These are phyloP conservation scores for Casuarius casuarius DNA, from an alignment of 2,113 vertebrate genomes.

Conservation along the genomic window DNA sequence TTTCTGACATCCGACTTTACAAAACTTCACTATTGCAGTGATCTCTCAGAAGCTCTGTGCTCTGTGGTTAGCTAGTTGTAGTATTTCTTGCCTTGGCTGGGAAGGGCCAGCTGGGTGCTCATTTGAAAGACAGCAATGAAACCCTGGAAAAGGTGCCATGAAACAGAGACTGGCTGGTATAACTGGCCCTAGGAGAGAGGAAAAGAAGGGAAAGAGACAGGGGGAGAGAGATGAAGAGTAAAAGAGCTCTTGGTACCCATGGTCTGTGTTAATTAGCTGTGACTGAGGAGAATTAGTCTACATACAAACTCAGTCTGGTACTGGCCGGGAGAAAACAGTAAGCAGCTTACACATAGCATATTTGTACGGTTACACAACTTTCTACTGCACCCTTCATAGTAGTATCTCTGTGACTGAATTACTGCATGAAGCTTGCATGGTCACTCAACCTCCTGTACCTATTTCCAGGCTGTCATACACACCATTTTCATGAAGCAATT, in stretches of 20 bases:
- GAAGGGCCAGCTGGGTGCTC: background rate
- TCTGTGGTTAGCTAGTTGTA: background rate
- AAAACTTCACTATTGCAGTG: background rate
- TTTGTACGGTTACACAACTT: background rate
- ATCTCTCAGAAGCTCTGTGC: background rate
- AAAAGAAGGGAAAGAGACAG: background rate
- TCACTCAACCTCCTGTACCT: background rate
- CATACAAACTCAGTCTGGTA: background rate
- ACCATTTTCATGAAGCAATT: background rate
- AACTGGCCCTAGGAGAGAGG: background rate
- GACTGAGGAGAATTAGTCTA: background rate
- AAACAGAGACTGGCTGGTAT: fast-evolving
- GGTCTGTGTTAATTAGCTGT: background rate
- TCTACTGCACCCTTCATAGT: background rate
- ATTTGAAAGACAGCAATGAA: too few species aligned
- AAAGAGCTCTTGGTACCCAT: background rate
- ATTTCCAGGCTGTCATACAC: background rate
- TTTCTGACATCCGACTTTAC: background rate
- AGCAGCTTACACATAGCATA: background rate
- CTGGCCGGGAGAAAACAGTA: background rate
- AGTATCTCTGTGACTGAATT: background rate
- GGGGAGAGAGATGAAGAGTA: background rate
- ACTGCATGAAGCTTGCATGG: background rate
- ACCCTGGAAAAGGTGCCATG: background rate
- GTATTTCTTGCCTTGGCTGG: background rate